Conservation (phyloP, 2,797 vertebrate species). For the Lemur catta region DNA sequence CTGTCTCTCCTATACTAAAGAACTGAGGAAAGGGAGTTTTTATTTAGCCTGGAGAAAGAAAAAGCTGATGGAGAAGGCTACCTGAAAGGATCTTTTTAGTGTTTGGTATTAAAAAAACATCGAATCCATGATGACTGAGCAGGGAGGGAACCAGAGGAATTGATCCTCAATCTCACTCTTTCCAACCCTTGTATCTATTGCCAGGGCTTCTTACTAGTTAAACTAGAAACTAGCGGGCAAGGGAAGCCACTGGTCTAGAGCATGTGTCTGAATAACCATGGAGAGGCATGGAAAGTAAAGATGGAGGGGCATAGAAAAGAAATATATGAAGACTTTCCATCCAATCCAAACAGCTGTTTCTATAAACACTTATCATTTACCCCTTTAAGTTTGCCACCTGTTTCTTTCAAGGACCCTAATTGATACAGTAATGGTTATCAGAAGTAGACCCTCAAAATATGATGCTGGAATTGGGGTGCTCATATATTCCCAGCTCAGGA, state of each 20-base stretch:
- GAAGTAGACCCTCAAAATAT: background rate
- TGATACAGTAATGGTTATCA: background rate
- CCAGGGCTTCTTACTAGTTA: background rate
- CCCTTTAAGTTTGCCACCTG: background rate
- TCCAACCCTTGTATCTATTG: background rate
- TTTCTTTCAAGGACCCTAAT: background rate
- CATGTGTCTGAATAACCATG: background rate
- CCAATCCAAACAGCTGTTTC: background rate
- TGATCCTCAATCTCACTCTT: background rate
- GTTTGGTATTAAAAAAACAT: background rate
- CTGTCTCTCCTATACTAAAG: background rate
- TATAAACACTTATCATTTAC: background rate
- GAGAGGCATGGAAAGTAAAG: background rate
- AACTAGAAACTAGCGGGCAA: background rate
- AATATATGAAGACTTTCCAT: too few species aligned
- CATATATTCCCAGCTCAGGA: background rate
- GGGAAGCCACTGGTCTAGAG: background rate
- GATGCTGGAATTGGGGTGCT: background rate
- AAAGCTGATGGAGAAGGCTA: background rate
- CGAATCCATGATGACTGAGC: background rate
- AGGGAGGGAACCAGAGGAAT: background rate
- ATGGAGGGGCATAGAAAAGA: background rate
- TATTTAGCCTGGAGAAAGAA: background rate
- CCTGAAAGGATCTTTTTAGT: background rate
- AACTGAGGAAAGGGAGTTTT: background rate